Percentiles rank a stretch among this genome's conserved stretches.
phyloP scores from a whole-genome alignment of 2,888 invertebrate species.

The Druceiella hillmani region DNA sequence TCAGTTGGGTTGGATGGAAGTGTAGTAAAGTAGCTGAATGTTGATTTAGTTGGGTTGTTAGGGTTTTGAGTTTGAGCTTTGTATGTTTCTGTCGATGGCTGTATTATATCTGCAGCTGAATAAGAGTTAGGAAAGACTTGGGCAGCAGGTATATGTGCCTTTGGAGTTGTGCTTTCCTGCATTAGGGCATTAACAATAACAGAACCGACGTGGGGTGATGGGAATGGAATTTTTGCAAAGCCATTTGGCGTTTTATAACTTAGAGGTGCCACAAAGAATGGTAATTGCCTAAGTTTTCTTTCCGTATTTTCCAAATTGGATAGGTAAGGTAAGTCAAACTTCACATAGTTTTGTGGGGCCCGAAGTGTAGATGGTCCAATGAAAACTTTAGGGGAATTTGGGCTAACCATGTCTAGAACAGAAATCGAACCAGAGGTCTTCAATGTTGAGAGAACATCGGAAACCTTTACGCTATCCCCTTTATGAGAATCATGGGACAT shows the following conservation, averaged over 20 bases:
- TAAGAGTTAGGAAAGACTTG: constrained; percentile 31
- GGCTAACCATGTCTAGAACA: constrained; percentile 68
- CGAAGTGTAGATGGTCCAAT: constrained; percentile 73
- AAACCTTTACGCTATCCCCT: constrained; percentile 52
- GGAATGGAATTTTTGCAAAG: constrained; percentile 80
- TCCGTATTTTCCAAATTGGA: constrained; percentile 68
- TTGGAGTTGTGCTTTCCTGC: constrained; percentile 24
- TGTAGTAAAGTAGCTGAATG: constrained; percentile 41
- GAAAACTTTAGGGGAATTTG: constrained; percentile 69
- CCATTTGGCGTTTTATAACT: constrained; percentile 81
- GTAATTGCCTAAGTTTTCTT: constrained; percentile 66
- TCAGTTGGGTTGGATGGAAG: constrained; percentile 36
- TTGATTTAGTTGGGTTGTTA: constrained; percentile 35
- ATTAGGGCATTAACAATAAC: constrained; percentile 65
- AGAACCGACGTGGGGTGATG: constrained; percentile 82
- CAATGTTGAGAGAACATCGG: constrained; percentile 64
- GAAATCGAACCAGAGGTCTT: constrained; percentile 69
- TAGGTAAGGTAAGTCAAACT: constrained; percentile 78
- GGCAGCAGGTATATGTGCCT: constrained; percentile 25
- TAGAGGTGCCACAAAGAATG: constrained; percentile 81
- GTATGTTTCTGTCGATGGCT: constrained; percentile 23
- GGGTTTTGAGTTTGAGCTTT: constrained; percentile 31
- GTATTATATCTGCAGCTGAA: constrained; percentile 23
- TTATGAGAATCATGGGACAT: constrained; percentile 52
- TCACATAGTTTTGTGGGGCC: constrained; percentile 66